phyloP scores from a whole-genome alignment of 35 echinoderm and acorn worm genomes.

The Anneissia japonica region DNA sequence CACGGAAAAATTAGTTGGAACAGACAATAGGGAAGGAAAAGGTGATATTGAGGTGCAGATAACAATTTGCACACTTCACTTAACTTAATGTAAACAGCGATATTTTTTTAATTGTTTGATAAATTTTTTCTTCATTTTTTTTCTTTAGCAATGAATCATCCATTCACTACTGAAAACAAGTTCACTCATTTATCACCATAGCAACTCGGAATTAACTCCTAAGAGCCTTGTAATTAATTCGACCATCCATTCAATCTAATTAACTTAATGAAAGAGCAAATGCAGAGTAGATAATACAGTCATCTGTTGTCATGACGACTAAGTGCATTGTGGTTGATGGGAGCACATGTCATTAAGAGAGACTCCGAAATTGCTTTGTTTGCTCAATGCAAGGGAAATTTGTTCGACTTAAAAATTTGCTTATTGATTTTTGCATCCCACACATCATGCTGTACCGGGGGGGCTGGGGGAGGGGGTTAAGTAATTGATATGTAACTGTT shows the following conservation, averaged over 20 bases:
- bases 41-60: background rate
- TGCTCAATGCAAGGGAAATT: background rate
- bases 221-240: slow-evolving; percentile 1
- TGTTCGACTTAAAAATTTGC: background rate
- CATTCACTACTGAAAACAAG: background rate
- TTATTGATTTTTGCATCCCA: background rate
- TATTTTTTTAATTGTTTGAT: background rate
- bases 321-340: background rate
- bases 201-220: background rate
- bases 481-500: background rate
- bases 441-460: background rate
- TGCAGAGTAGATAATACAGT: background rate
- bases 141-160: background rate
- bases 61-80: background rate
- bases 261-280: background rate
- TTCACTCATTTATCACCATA: background rate
- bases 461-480: background rate
- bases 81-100: background rate
- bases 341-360: background rate
- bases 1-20: too few species aligned
- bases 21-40: too few species aligned
- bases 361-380: background rate
- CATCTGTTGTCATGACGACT: background rate
- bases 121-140: background rate
- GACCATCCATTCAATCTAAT: background rate